phyloP scores from a whole-genome alignment of 2,888 invertebrate genomes.

The Dusona sp. region DNA sequence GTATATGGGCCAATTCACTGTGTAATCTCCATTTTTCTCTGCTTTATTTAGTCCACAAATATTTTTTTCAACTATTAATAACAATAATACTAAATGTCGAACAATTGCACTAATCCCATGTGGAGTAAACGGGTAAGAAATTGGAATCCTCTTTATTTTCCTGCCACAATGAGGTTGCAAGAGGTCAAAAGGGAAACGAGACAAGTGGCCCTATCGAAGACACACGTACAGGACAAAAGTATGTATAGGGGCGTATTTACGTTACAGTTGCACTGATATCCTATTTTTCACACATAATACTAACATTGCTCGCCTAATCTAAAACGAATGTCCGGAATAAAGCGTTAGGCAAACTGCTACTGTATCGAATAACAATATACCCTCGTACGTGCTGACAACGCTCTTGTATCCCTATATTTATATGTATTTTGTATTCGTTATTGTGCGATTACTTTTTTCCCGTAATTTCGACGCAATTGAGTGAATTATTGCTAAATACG shows the following conservation, averaged over 20 bases:
- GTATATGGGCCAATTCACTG: background rate
- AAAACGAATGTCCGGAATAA: slow-evolving; percentile 30
- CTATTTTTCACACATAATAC: slow-evolving; percentile 36
- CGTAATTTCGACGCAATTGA: slow-evolving; percentile 70
- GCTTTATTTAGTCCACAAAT: background rate
- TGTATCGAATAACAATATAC: slow-evolving; percentile 79
- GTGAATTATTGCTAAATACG: slow-evolving; percentile 79
- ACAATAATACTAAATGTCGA: background rate
- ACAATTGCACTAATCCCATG: background rate
- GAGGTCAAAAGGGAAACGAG: background rate
- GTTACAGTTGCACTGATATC: slow-evolving; percentile 35
- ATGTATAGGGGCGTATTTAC: slow-evolving; percentile 64
- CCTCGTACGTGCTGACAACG: slow-evolving; percentile 75
- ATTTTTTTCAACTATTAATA: background rate
- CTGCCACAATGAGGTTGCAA: background rate
- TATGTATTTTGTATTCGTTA: slow-evolving; percentile 31
- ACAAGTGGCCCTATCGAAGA: slow-evolving; percentile 7
- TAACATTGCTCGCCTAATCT: slow-evolving; percentile 15
- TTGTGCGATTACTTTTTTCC: slow-evolving; percentile 42
- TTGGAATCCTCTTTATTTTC: background rate
- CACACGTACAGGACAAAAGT: background rate
- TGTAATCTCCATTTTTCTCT: background rate
- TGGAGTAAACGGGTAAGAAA: background rate
- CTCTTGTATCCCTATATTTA: background rate
- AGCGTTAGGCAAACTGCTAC: background rate